Percentiles rank a stretch among this genome's conserved stretches.
Evolutionary conservation across 2,113 vertebrate species (phyloP).

Genomic region (Okapia johnstoni): DNA sequence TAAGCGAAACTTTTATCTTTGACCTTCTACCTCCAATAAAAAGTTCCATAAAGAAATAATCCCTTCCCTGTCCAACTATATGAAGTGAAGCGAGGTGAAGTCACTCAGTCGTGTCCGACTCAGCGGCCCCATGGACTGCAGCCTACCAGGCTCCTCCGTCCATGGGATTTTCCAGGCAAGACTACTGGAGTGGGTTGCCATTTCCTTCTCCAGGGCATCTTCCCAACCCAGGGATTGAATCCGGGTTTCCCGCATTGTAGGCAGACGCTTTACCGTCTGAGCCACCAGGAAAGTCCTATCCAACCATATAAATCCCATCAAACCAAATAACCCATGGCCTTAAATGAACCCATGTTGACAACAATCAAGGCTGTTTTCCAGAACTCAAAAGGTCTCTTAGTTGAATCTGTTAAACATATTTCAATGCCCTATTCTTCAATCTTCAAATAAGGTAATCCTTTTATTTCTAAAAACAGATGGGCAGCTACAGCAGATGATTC

Average conservation of each 20-base stretch:
- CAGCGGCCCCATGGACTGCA: not conserved
- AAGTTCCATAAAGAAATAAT: not conserved
- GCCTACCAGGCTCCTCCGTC: not conserved
- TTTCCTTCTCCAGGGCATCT: not conserved
- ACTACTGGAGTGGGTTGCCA: not conserved
- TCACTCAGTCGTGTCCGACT: not conserved
- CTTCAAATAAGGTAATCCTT: conserved; percentile 7
- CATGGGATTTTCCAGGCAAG: not conserved
- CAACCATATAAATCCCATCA: conserved; percentile 8
- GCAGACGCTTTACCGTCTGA: not conserved
- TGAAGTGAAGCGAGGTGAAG: not conserved
- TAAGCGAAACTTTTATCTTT: not conserved
- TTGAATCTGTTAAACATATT: not conserved
- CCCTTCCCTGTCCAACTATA: not conserved
- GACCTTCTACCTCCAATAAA: not conserved
- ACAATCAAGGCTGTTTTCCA: not conserved
- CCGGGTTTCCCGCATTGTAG: not conserved
- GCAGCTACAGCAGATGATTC: not conserved
- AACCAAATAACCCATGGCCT: conserved; percentile 14
- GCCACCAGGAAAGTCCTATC: not conserved
- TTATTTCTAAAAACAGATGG: not conserved
- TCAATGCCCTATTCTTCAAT: not conserved
- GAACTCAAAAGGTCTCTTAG: not conserved
- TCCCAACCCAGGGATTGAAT: not conserved
- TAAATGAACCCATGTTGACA: not conserved